Base-by-base conservation (phyloP, 2,797 vertebrate species). In the Schizopygopsis pylzovi region DNA sequence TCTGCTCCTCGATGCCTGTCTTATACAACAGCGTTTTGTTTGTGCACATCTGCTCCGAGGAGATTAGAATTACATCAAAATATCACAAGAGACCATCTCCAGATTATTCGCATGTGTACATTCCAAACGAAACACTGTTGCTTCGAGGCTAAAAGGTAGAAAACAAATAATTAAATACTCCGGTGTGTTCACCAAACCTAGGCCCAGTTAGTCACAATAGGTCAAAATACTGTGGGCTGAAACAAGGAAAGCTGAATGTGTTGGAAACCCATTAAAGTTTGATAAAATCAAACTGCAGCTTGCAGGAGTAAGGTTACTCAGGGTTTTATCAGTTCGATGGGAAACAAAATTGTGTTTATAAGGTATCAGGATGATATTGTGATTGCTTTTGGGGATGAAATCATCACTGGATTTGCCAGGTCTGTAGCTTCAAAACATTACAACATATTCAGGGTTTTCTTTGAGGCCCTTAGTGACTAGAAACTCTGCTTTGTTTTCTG, bases 41-140 rank as follows among this genome's bases (percentile, higher is more conserved):
- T 82, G 81, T 33, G 43, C 68, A 82, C 65, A 79, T 79, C 87
- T 85, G 79, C 86, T 87, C 77, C 18, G 61, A 75, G 59, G 28
- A 84, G 82, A 84, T 79, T 47, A 79, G 79, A 71, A 73, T 81
- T 52, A 70, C 71, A 83, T 84, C 71, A 87, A 84, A 83, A 81
- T 81, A 85, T 82, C 87, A 79, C 33, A 67, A 82, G 79, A 56
- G 67, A 47, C 79, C 83, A 85, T 78, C 87, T 85, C 54, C 70
- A 87, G 84, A 79, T 65, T 12, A 67, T 73, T 84, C 65, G 49
- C 65, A 70, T 85, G 52, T 47, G 41, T 59, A 45, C 16, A 39
- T 71, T 52, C 76, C 37, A 71, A 67, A 77, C 15, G 10, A 77
- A 47, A 71, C 25, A 70, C 67, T 72, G 76, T 84, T 45, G 83